phyloP scores from a whole-genome alignment of 2,888 invertebrate species.

The Cephus runcator region DNA sequence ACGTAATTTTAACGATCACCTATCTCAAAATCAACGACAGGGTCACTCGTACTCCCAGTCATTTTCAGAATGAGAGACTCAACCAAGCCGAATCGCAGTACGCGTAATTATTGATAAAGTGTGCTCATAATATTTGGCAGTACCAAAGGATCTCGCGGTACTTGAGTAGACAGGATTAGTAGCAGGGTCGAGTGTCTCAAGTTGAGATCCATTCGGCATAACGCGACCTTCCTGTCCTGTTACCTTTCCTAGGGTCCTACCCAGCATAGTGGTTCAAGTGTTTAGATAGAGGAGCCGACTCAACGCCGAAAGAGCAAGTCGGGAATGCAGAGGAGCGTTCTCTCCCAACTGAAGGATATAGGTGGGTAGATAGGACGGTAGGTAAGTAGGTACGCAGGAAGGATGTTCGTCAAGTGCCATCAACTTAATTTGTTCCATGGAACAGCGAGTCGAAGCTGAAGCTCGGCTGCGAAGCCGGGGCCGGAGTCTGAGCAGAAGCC shows the following conservation, averaged over 20 bases:
- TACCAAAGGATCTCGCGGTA: not conserved
- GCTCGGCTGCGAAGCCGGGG: constrained; percentile 1
- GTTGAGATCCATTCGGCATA: not conserved
- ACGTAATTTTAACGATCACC: not conserved
- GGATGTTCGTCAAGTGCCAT: constrained; percentile 55
- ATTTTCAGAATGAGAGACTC: not conserved
- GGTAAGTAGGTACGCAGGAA: constrained; percentile 31
- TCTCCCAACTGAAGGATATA: constrained; percentile 36
- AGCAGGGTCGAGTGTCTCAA: not conserved
- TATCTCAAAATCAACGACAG: not conserved
- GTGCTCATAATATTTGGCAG: not conserved
- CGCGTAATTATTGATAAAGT: not conserved
- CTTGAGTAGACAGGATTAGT: not conserved
- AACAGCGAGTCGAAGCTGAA: constrained; percentile 33
- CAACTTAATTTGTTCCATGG: constrained; percentile 52
- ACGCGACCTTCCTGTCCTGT: not conserved
- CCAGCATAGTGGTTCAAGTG: constrained; percentile 1
- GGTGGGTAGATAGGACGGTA: constrained; percentile 6
- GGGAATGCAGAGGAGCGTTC: constrained; percentile 31
- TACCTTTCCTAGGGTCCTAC: not conserved
- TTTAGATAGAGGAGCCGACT: not conserved
- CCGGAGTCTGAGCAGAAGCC: not conserved
- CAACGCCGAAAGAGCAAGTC: constrained; percentile 11
- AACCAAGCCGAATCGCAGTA: not conserved
- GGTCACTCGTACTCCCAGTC: not conserved